These are phyloP conservation scores for Atethmia centrago DNA, from an alignment of 2,888 invertebrate species.

Conservation along the genomic window DNA sequence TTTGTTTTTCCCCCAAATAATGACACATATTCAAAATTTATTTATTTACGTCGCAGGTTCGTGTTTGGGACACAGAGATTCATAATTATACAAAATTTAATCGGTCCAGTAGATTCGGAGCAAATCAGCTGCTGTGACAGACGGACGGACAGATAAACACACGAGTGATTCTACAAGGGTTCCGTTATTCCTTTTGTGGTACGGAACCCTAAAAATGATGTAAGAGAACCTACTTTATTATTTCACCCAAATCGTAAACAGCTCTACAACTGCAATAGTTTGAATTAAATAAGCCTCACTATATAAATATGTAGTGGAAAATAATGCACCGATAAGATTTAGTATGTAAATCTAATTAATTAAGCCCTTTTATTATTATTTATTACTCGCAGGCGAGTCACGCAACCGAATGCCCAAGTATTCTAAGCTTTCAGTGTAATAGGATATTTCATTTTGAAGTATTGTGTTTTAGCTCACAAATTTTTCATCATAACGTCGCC, in stretches of 20 bases:
- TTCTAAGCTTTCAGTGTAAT: slow-evolving; percentile 24
- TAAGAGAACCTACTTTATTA: neutral
- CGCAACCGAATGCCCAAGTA: slow-evolving; percentile 40
- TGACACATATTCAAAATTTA: no score
- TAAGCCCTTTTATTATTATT: slow-evolving; percentile 50
- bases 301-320: slow-evolving; percentile 34
- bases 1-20: no score
- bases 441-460: slow-evolving; percentile 29
- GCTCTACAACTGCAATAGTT: neutral
- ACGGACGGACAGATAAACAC: no score
- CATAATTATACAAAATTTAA: no score
- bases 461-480: neutral
- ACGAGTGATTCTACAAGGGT: no score
- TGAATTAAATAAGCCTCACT: slow-evolving; percentile 20
- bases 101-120: no score
- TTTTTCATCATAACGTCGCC: neutral
- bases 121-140: no score
- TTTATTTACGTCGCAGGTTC: no score
- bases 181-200: no score
- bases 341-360: slow-evolving; percentile 57
- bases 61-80: no score
- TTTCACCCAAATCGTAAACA: slow-evolving; percentile 39
- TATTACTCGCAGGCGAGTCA: slow-evolving; percentile 31
- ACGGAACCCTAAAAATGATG: no score
- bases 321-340: slow-evolving; percentile 56